These are phyloP conservation scores for Oligia latruncula DNA, from an alignment of 2,888 invertebrate genomes.

Conservation along the genomic window DNA sequence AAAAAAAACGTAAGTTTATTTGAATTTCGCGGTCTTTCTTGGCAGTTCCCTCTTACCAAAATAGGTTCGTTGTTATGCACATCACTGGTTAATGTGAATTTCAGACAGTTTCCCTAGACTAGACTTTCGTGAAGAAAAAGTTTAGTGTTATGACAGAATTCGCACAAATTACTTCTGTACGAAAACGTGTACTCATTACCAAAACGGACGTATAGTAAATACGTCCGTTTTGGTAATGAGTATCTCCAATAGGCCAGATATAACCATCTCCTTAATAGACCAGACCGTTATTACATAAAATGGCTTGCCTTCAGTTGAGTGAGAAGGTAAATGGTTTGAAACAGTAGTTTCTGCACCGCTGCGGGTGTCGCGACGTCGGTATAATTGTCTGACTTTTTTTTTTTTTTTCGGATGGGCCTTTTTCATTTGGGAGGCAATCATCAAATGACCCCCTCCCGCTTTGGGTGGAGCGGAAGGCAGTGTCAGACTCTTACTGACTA, in stretches of 20 bases:
- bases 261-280: slow-evolving; percentile 9
- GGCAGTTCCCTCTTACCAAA: too few relatives aligned
- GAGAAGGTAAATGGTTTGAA: background rate
- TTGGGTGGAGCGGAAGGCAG: too few relatives aligned
- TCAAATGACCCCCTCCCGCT: too few relatives aligned
- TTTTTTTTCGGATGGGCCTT: too few relatives aligned
- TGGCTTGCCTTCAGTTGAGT: background rate
- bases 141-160: slow-evolving; percentile 8
- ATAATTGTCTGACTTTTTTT: background rate
- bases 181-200: too few relatives aligned
- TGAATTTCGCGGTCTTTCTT: too few relatives aligned
- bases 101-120: background rate
- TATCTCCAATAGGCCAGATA: background rate
- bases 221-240: slow-evolving; percentile 19
- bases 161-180: slow-evolving; percentile 24
- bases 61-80: too few relatives aligned
- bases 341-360: background rate
- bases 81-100: background rate
- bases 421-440: too few relatives aligned
- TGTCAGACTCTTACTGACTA: too few relatives aligned
- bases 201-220: too few relatives aligned
- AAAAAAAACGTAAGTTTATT: too few relatives aligned
- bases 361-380: background rate
- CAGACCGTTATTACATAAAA: background rate
- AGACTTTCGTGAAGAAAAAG: background rate